Evolutionary conservation across 23 tunicate species (phyloP).

Genomic region (Phallusia fumigata): DNA sequence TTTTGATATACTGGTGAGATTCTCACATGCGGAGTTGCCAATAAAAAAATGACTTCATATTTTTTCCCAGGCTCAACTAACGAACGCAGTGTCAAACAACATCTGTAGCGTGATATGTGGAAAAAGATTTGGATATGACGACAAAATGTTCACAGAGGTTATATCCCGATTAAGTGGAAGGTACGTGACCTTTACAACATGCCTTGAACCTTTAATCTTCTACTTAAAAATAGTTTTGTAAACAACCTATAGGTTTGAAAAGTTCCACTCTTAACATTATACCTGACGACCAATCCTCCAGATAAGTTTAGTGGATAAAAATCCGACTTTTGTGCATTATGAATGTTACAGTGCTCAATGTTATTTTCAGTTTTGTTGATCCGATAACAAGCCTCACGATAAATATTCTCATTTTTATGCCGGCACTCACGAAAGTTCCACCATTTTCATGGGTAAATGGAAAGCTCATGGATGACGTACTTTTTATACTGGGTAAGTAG

Average conservation of each 20-base stretch:
- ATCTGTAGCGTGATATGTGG: neutral
- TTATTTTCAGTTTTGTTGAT: neutral
- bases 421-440: neutral
- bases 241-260: no score
- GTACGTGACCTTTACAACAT: neutral
- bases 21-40: neutral
- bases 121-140: neutral
- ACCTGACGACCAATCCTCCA: no score
- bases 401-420: neutral
- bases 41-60: no score
- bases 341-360: no score
- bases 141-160: neutral
- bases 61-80: neutral
- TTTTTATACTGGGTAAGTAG: neutral
- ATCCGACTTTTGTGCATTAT: no score
- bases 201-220: no score
- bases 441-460: neutral
- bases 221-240: no score
- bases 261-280: no score
- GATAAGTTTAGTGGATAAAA: no score
- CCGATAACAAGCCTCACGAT: neutral
- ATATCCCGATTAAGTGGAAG: neutral
- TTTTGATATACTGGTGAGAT: neutral
- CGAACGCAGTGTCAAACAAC: constrained; percentile 1
- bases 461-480: neutral